These are phyloP conservation scores for Telmatherina bonti DNA, from an alignment of 2,797 vertebrate species.

Conservation along the genomic window DNA sequence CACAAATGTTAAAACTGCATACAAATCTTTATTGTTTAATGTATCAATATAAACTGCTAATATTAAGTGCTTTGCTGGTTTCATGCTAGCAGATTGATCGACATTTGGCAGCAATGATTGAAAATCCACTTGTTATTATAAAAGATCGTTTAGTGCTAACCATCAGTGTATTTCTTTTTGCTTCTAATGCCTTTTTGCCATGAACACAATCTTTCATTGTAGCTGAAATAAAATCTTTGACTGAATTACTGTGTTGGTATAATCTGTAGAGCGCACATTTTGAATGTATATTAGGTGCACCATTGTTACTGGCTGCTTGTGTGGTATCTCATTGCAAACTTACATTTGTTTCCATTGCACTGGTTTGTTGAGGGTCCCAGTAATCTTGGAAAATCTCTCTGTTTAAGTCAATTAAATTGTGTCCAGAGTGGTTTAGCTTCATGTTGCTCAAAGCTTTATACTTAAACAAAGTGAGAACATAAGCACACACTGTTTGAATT, in stretches of 20 bases:
- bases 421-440: slow-evolving; percentile 21
- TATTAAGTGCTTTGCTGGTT: background rate
- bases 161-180: background rate
- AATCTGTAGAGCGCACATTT: background rate
- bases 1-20: slow-evolving; percentile 7
- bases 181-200: background rate
- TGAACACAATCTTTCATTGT: background rate
- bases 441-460: slow-evolving; percentile 23
- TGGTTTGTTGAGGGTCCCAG: slow-evolving; percentile 23
- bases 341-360: slow-evolving; percentile 12
- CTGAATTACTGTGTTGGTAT: background rate
- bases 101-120: background rate
- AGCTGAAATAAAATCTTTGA: slow-evolving; percentile 8
- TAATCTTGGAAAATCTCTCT: slow-evolving; percentile 15
- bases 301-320: background rate
- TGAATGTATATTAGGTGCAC: background rate
- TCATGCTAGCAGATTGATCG: background rate
- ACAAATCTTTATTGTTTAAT: slow-evolving; percentile 13
- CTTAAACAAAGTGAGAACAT: slow-evolving; percentile 23
- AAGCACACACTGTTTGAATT: slow-evolving; percentile 9
- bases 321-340: slow-evolving; percentile 4
- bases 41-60: background rate
- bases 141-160: background rate
- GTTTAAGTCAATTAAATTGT: slow-evolving; percentile 21
- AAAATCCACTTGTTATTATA: background rate